phyloP scores from a whole-genome alignment of 2,888 invertebrate species.

The Apamea crenata region DNA sequence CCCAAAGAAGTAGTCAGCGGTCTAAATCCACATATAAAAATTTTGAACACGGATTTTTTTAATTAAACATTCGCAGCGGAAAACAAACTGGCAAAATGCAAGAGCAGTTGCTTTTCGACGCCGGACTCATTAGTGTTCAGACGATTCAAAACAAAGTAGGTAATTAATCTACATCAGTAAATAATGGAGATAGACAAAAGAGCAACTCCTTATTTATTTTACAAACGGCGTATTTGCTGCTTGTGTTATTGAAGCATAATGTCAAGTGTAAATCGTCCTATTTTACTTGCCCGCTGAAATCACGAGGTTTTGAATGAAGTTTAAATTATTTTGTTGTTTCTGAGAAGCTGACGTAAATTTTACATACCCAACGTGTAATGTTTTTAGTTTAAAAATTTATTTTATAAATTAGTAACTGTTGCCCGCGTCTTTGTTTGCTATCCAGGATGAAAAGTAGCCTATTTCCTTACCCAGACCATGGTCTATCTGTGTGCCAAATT shows the following conservation, averaged over 20 bases:
- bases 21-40: not conserved
- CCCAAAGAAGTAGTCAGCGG: not conserved
- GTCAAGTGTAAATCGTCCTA: conserved; percentile 33
- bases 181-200: conserved; percentile 30
- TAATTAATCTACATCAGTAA: conserved; percentile 31
- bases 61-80: not conserved
- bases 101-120: conserved; percentile 19
- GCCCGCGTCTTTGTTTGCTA: no score
- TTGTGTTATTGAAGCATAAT: conserved; percentile 36
- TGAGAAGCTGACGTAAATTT: conserved; percentile 3
- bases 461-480: no score
- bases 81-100: not conserved
- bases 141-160: conserved; percentile 37
- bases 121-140: conserved; percentile 22
- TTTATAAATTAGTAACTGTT: no score
- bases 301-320: conserved; percentile 22
- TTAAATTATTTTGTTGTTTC: conserved; percentile 19
- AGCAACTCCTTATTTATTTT: conserved; percentile 20
- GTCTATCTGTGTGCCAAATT: no score
- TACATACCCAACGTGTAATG: not conserved
- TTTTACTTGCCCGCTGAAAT: conserved; percentile 26
- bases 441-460: no score
- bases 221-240: conserved; percentile 26
- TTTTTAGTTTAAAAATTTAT: not conserved
- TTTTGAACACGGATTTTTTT: not conserved